Base-by-base conservation (phyloP, 2,797 vertebrate genomes). In the Sebastes wilsoni region DNA sequence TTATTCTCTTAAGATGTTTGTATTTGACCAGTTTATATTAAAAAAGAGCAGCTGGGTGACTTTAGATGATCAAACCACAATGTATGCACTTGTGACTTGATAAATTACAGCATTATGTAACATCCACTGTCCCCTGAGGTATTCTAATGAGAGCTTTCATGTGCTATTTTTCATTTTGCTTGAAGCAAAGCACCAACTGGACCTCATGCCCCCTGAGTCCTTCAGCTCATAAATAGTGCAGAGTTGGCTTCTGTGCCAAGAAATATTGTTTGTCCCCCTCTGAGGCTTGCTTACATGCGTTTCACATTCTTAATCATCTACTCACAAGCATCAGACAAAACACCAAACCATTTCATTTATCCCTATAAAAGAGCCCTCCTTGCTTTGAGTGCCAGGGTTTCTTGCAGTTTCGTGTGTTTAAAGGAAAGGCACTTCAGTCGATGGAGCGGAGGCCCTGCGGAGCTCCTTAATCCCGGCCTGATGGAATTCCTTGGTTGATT, bases 401-500 rank as follows among this genome's bases (percentile, higher is more conserved):
- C 75, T 59, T 28, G 30, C 38, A 62, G 49, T 75, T 78, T 49
- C 72, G 34, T 87, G 78, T 86, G 85, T 87, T 87, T 89, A 80
- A 81, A 87, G 59, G 66, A 88, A 66, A 85, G 54, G 64, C 85
- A 84, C 82, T 87, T 87, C 79, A 83, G 76, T 80, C 8, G 61
- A 59, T 73, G 74, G 79, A 85, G 77, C 58, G 22, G 72, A 30
- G 67, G 84, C 77, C 90, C 91, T 83, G 84, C 10, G 20, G 74
- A 91, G 88, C 82, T 90, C 88, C 91, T 94, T 93, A 94, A 94
- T 93, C 91, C 92, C 67, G 36, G 89, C 85, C 88, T 88, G 92
- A 88, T 93, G 92, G 92, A 94, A 96, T 95, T 93, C 90, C 87
- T 93, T 90, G 93, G 86, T 94, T 95, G 94, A 94, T 94, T 93